phyloP scores from a whole-genome alignment of 2,888 invertebrate genomes.

The Plagodis dolabraria region DNA sequence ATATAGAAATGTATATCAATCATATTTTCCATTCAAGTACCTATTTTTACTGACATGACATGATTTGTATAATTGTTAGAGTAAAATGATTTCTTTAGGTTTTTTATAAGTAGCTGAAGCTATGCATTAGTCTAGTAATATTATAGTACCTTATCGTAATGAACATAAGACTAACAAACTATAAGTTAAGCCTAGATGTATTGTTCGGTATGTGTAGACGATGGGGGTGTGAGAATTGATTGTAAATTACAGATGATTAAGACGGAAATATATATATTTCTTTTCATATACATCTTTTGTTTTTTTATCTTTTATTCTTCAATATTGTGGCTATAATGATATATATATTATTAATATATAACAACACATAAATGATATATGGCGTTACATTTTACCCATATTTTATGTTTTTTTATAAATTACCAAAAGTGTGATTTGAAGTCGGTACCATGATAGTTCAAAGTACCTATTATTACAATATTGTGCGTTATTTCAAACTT shows the following conservation, averaged over 20 bases:
- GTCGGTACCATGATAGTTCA: no score
- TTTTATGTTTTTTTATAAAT: no score
- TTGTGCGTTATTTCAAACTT: no score
- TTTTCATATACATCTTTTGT: slow-evolving; percentile 38
- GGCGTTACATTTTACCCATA: no score
- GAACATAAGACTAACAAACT: slow-evolving; percentile 48
- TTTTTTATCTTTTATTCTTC: background rate
- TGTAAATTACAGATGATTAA: slow-evolving; percentile 44
- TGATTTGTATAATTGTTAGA: slow-evolving; percentile 21
- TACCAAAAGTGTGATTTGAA: no score
- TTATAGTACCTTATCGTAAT: slow-evolving; percentile 40
- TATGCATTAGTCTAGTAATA: slow-evolving; percentile 29
- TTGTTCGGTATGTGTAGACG: slow-evolving; percentile 32
- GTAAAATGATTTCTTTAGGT: slow-evolving; percentile 6
- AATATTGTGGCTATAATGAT: no score
- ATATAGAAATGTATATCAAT: background rate
- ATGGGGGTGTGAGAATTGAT: slow-evolving; percentile 45
- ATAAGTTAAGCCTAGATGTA: slow-evolving; percentile 33
- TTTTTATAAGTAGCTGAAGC: slow-evolving; percentile 12
- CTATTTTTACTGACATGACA: slow-evolving; percentile 10
- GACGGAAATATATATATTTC: slow-evolving; percentile 63
- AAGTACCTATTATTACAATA: no score
- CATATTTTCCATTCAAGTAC: slow-evolving; percentile 7
- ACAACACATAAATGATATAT: no score
- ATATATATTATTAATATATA: no score